phyloP scores from a whole-genome alignment of 2,797 vertebrate species.

The Selene dorsalis region DNA sequence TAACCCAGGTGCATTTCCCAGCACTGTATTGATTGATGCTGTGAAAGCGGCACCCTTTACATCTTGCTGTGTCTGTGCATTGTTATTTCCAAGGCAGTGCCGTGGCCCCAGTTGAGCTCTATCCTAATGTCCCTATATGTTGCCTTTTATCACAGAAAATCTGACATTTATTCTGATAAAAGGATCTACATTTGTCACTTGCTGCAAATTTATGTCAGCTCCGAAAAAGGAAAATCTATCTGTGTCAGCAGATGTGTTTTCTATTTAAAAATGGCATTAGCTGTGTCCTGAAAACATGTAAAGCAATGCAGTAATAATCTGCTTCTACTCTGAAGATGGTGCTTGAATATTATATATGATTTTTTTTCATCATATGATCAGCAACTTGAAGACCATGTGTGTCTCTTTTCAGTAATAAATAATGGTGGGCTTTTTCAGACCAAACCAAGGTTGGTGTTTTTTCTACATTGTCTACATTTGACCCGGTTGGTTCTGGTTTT shows the following conservation, averaged over 20 bases:
- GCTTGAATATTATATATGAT: background rate
- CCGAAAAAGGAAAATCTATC: slow-evolving; percentile 23
- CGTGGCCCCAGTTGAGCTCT: slow-evolving; percentile 40
- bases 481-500: too few relatives aligned
- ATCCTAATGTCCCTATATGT: slow-evolving; percentile 58
- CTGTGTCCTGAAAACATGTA: background rate
- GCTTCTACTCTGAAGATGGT: slow-evolving; percentile 8
- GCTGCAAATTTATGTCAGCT: slow-evolving; percentile 50
- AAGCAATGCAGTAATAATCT: background rate
- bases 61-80: slow-evolving; percentile 37
- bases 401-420: slow-evolving; percentile 27
- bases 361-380: slow-evolving; percentile 24
- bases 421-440: background rate
- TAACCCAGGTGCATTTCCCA: slow-evolving; percentile 66
- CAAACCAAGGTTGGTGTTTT: too few relatives aligned
- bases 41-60: slow-evolving; percentile 51
- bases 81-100: slow-evolving; percentile 57
- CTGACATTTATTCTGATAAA: slow-evolving; percentile 60
- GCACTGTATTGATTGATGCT: slow-evolving; percentile 78
- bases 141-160: slow-evolving; percentile 60
- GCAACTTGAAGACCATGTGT: slow-evolving; percentile 25
- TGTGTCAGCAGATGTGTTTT: slow-evolving; percentile 40
- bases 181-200: slow-evolving; percentile 54
- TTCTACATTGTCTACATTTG: too few relatives aligned
- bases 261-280: slow-evolving; percentile 1